Evolutionary conservation across 2,113 vertebrate species (phyloP), one percentile per base, ranked within the genome.

Genomic region (Ceyx melanurus): DNA sequence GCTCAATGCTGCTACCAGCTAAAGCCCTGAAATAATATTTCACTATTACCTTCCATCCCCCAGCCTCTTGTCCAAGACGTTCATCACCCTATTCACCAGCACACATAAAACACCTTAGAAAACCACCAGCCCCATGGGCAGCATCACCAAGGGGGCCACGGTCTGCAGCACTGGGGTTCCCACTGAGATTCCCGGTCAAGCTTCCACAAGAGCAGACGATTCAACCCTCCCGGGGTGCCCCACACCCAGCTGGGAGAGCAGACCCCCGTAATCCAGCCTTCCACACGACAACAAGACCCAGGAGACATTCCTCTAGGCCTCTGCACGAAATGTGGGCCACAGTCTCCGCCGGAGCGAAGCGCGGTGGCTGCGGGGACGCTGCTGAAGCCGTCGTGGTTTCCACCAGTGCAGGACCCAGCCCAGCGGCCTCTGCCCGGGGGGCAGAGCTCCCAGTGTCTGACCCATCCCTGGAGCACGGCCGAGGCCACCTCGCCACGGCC

Each of bases 1-100:
- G 42, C 45, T 26, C 86, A 51, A 42, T 23, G 19, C 25, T 16
- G 35, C 16, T 31, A 46, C 10, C 23, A 29, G 3, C 15, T 20
- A 35, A 53, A 94, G 66, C 68, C 5, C 21, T 50, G 21, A 43
- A 37, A 81, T 28, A 1, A 35, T 29, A 51, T 76, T 85, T 82
- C 7, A 4, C 29, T 40, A 10, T 15, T 28, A 21, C 18, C 46
- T 70, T 21, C 5, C 0, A 1, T 1, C 4, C 11, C 4, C 4
- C 33, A 7, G 3, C 19, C n/a, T 28, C 28, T 62, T 40, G 31
- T 37, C 33, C 78, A 25, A 74, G 50, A 18, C 5, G 28, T 29
- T 73, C 25, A 16, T 43, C 46, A 11, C 58, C 10, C 17, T 6
- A 11, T 15, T 37, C 64, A 28, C 57, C n/a, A 40, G 42, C 3